phyloP scores from a whole-genome alignment of 2,797 vertebrate genomes.

The Myotis findleyi region DNA sequence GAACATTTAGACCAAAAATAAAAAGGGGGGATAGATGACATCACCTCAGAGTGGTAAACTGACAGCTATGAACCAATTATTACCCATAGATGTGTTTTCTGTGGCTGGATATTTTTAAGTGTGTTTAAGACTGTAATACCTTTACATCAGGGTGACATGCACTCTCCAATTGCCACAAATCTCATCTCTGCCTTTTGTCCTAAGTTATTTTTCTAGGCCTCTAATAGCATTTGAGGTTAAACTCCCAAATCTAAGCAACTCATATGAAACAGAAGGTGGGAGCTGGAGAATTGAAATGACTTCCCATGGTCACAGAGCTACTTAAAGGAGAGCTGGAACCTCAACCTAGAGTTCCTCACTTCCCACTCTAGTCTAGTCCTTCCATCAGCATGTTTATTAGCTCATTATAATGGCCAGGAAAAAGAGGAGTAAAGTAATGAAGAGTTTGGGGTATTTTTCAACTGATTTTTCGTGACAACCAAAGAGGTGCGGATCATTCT shows the following conservation, averaged over 20 bases:
- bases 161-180: background rate
- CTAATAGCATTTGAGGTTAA: constrained; percentile 12
- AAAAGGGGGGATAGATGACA: background rate
- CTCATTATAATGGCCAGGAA: background rate
- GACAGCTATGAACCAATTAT: background rate
- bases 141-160: background rate
- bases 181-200: background rate
- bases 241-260: background rate
- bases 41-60: background rate
- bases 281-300: background rate
- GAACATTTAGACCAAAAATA: background rate
- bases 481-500: background rate
- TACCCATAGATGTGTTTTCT: background rate
- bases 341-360: background rate
- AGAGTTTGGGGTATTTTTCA: background rate
- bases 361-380: too few relatives aligned
- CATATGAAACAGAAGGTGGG: background rate
- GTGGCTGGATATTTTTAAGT: background rate
- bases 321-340: background rate
- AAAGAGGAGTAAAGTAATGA: background rate
- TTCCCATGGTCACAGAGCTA: background rate
- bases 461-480: background rate
- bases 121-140: background rate
- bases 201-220: background rate
- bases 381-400: background rate